phyloP scores from a whole-genome alignment of 92 coral and sea anemone species.

The Isaurus tuberculatus region DNA sequence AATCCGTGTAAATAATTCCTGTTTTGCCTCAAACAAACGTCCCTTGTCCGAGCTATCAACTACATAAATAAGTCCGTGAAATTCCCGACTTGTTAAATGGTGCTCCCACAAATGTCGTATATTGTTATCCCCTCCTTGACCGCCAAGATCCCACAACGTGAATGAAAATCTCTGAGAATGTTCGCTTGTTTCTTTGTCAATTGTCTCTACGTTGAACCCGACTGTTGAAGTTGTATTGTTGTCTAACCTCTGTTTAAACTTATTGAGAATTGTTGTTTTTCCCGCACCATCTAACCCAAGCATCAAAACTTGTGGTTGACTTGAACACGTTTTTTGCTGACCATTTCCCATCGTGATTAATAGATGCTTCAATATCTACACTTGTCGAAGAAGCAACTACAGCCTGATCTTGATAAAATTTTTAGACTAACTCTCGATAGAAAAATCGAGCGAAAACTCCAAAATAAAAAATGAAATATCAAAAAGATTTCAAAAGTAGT shows the following conservation, averaged over 20 bases:
- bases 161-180: neutral
- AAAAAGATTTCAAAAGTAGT: no score
- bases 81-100: slow-evolving; percentile 21
- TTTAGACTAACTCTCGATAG: no score
- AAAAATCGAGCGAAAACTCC: no score
- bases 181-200: neutral
- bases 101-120: slow-evolving; percentile 34
- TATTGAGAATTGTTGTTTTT: slow-evolving; percentile 30
- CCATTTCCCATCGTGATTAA: slow-evolving; percentile 12
- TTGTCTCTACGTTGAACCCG: slow-evolving; percentile 36
- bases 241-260: neutral
- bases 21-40: slow-evolving; percentile 18
- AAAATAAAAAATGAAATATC: no score
- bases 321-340: neutral
- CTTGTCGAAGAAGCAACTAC: neutral
- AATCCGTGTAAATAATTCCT: slow-evolving; percentile 24
- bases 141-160: slow-evolving; percentile 42
- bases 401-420: no score
- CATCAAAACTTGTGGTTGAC: slow-evolving; percentile 34
- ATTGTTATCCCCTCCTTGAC: slow-evolving; percentile 15
- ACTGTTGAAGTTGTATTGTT: slow-evolving; percentile 9
- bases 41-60: slow-evolving; percentile 30
- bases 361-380: neutral
- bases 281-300: slow-evolving; percentile 47
- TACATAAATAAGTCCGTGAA: slow-evolving; percentile 27